Base-by-base conservation (phyloP, 2,113 vertebrate species). In the Tenrec ecaudatus region DNA sequence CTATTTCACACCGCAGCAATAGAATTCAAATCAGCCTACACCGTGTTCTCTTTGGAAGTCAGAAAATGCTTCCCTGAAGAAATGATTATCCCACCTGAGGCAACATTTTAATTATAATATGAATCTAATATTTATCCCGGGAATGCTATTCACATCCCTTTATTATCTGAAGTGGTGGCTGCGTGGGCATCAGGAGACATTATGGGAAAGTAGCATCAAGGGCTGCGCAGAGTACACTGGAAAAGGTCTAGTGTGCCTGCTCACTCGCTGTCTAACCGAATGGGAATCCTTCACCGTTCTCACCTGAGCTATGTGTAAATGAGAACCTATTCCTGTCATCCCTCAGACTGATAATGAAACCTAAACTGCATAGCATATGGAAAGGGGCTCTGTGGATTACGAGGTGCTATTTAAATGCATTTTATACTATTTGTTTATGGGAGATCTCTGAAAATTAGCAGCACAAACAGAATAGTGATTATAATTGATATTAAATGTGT, bases 371-470 rank as follows among this genome's bases (percentile, higher is more conserved):
- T 57, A 2, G 31, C 64, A 7, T 2, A 19, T 40, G 2, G n/a
- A 76, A 66, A 57, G 22, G 77, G 23, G 9, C 23, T 85, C n/a
- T 36, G 0, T 6, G 27, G 4, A 25, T 38, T 66, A 86, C 33
- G 6, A 79, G 60, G 43, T 68, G 14, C 2, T 40, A 31, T 57
- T 27, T 38, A 83, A 87, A 75, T 66, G 33, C 31, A 90, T 23
- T 79, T 79, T 1, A 1, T 68, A n/a, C 80, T 64, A 40, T 4
- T 36, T 11, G 25, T 68, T 68, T 73, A 64, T 15, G 29, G 53
- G 81, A 86, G 8, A 69, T 80, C 33, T 88, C 76, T 80, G 19
- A 94, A 78, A 81, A 91, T 93, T 79, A 85, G 62, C 3, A 23
- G 31, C n/a, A 93, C 53, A 53, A 57, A 80, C 36, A 53, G 77